Conservation (phyloP, 2,888 invertebrate species). For the Erebia palarica region DNA sequence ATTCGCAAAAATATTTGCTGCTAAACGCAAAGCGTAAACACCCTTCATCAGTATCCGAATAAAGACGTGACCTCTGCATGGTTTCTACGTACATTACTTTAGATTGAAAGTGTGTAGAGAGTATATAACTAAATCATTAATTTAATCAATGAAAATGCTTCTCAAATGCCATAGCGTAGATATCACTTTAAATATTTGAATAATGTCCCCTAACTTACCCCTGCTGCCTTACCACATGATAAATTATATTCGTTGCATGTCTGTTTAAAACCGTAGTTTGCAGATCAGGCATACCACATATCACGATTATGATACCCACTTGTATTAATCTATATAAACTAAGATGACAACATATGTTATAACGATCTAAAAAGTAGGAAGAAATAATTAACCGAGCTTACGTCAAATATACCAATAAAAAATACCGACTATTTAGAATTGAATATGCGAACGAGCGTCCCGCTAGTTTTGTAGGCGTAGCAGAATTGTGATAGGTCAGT, state of each 20-base stretch:
- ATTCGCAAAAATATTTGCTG: constrained; percentile 32
- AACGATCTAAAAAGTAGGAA: background rate
- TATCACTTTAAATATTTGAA: constrained; percentile 11
- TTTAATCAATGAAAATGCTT: background rate
- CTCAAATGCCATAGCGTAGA: constrained; percentile 9
- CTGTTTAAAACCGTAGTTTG: constrained; percentile 23
- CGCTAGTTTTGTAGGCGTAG: constrained; percentile 41
- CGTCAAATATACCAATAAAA: background rate
- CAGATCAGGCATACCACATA: constrained; percentile 14
- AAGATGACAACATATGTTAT: background rate
- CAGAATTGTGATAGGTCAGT: constrained; percentile 68
- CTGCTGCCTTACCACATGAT: constrained; percentile 1
- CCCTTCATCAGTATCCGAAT: constrained; percentile 39
- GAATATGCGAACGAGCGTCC: constrained; percentile 32
- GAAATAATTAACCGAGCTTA: background rate
- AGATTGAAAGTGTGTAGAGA: background rate
- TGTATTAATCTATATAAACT: background rate
- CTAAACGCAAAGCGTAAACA: constrained; percentile 36
- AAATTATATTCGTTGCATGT: constrained; percentile 21
- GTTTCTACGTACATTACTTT: constrained; percentile 14
- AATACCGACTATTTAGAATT: background rate
- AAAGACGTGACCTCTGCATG: constrained; percentile 25
- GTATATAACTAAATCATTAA: background rate
- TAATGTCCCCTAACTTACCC: background rate
- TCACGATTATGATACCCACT: constrained; percentile 27